Evolutionary conservation across 2,113 vertebrate species (phyloP), one percentile per base, ranked within the genome.

Genomic region (Cariama cristata): DNA sequence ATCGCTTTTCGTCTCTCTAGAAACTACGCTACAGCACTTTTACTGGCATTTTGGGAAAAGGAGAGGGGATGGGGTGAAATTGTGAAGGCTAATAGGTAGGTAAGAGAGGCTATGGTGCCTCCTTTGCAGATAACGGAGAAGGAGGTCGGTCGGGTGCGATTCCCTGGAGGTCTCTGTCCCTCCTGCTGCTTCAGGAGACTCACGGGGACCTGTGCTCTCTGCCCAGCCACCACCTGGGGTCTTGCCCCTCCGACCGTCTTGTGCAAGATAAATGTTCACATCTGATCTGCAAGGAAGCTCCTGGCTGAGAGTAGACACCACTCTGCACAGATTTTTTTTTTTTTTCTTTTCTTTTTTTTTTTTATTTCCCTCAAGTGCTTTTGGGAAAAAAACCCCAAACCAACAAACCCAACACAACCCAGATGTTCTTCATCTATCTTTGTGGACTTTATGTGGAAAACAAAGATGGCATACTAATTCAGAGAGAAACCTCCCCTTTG

Each of bases 191-290:
- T 55, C 77, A 58, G 27, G 40, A 75, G 49, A 20, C 33, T 5
- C 9, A 40, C 0, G 10, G 26, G 35, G 20, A 50, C 20, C 30
- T 21, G 11, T 3, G 1, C 27, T 60, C 26, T 73, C 42, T 75
- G 16, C 8, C 18, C 30, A 50, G 17, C 47, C 52, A 50, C 21
- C 21, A 0, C 12, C 11, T 76, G 14, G 9, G 13, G 4, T 4
- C 44, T 81, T 2, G 0, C 6, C 2, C 8, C 4, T 86, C 27
- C 7, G 24, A 60, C 6, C 2, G 5, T 67, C 21, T 33, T 56
- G 21, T 1, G 2, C 13, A 55, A 60, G 30, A 27, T 58, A 52
- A 63, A 62, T 47, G 17, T 45, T 91, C 40, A 24, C 1, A 0
- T 27, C 32, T 86, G 52, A 26, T 89, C 42, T 86, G 38, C 30